phyloP scores from a whole-genome alignment of 1,140 invertebrate species.

The Nylanderia fulva region DNA sequence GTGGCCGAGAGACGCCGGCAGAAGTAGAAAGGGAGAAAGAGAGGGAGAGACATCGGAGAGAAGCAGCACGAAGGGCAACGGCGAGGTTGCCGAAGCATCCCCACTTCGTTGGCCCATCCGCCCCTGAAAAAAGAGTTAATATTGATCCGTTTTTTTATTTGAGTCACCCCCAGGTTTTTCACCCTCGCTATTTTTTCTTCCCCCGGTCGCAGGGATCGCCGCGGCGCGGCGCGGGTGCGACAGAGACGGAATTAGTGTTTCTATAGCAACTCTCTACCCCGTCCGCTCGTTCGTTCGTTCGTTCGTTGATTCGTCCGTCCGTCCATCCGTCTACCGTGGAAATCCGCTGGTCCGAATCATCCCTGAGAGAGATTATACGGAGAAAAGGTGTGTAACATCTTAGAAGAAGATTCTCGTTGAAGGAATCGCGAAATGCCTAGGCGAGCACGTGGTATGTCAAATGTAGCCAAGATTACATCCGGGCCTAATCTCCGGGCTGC shows the following conservation, averaged over 20 bases:
- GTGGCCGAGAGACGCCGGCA: slow-evolving; percentile 56
- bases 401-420: neutral
- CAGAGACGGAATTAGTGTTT: slow-evolving; percentile 84
- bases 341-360: slow-evolving; percentile 66
- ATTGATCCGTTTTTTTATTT: slow-evolving; percentile 86
- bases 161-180: slow-evolving; percentile 85
- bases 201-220: slow-evolving; percentile 79
- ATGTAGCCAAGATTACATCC: neutral
- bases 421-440: neutral
- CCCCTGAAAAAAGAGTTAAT: slow-evolving; percentile 86
- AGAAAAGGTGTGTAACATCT: neutral
- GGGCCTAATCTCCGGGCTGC: neutral
- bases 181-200: slow-evolving; percentile 86
- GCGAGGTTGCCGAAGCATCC: slow-evolving; percentile 74
- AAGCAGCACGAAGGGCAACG: slow-evolving; percentile 40
- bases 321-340: slow-evolving; percentile 65
- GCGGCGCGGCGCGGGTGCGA: slow-evolving; percentile 73
- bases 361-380: slow-evolving; percentile 55
- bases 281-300: slow-evolving; percentile 66
- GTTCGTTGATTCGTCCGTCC: slow-evolving; percentile 61
- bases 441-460: neutral
- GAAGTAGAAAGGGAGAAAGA: slow-evolving; percentile 22
- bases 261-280: slow-evolving; percentile 85
- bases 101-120: slow-evolving; percentile 81
- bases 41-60: slow-evolving; percentile 40